Evolutionary conservation across 2,113 vertebrate genomes (phyloP).

Genomic region (Nothocercus nigrocapillus): DNA sequence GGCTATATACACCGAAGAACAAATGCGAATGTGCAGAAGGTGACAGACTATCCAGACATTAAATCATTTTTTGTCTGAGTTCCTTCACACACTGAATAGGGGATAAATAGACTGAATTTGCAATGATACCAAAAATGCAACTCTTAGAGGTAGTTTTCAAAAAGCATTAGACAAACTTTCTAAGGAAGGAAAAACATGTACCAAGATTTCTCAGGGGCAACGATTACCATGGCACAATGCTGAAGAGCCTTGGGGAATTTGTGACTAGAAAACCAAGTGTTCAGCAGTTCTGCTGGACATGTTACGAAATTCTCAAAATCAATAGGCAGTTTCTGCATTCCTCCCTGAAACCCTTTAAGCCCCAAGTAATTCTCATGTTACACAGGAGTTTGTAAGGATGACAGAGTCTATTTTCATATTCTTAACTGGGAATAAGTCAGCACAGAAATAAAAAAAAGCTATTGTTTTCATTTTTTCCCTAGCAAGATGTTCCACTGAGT

Average conservation of each 20-base stretch:
- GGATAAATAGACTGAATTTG: neutral
- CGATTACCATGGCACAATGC: neutral
- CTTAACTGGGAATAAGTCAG: conserved; percentile 32
- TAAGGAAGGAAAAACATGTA: neutral
- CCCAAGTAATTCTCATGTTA: conserved; percentile 51
- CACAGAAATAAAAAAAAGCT: conserved; percentile 48
- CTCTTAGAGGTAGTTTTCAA: neutral
- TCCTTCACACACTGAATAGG: neutral
- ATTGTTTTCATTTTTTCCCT: conserved; percentile 49
- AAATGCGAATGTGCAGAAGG: neutral
- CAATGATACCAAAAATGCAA: neutral
- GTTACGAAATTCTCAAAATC: conserved; percentile 55
- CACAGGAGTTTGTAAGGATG: conserved; percentile 41
- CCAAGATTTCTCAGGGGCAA: neutral
- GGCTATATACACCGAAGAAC: neutral
- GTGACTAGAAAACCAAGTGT: neutral
- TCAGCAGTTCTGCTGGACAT: neutral
- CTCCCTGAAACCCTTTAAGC: neutral
- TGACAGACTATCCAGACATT: neutral
- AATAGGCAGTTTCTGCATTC: conserved; percentile 43
- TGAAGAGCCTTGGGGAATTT: neutral
- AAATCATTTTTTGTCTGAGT: neutral
- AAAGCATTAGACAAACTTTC: neutral
- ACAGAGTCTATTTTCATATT: conserved; percentile 60
- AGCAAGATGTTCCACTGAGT: conserved; percentile 22